Conservation (phyloP, 2,888 invertebrate species). For the Erannis defoliaria region DNA sequence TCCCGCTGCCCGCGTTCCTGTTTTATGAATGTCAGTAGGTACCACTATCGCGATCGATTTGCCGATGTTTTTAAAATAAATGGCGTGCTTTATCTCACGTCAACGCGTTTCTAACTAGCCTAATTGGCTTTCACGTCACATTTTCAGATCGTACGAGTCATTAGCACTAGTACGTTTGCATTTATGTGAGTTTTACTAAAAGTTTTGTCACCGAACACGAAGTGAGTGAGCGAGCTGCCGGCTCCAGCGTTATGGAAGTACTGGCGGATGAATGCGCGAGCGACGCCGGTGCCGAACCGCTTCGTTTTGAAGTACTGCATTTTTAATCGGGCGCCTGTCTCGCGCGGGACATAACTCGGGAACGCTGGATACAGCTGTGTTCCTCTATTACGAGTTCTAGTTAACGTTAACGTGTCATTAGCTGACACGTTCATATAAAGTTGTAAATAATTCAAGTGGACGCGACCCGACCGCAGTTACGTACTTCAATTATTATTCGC, state of each 20-base stretch:
- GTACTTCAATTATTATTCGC: slow-evolving; percentile 44
- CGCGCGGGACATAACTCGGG: slow-evolving; percentile 85
- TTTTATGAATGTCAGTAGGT: slow-evolving; percentile 68
- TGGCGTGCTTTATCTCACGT: slow-evolving; percentile 52
- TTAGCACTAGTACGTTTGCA: slow-evolving; percentile 14
- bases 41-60: slow-evolving; percentile 67
- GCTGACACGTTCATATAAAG: slow-evolving; percentile 80
- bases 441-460: slow-evolving; percentile 77
- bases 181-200: slow-evolving; percentile 21
- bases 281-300: slow-evolving; percentile 75
- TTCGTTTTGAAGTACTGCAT: slow-evolving; percentile 83
- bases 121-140: slow-evolving; percentile 51
- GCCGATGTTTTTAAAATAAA: slow-evolving; percentile 72
- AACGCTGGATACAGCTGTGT: slow-evolving; percentile 80
- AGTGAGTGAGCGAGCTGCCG: slow-evolving; percentile 57
- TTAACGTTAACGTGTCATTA: slow-evolving; percentile 84
- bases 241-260: slow-evolving; percentile 68
- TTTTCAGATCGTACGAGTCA: slow-evolving; percentile 30
- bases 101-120: slow-evolving; percentile 55
- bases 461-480: slow-evolving; percentile 64
- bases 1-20: slow-evolving; percentile 69
- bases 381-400: slow-evolving; percentile 82
- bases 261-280: slow-evolving; percentile 78
- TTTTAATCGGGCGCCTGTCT: slow-evolving; percentile 83
- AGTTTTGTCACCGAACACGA: slow-evolving; percentile 26